Percentiles rank a stretch among this genome's conserved stretches.
phyloP scores from a whole-genome alignment of 1,140 invertebrate species.

The Drosophila baimaii region DNA sequence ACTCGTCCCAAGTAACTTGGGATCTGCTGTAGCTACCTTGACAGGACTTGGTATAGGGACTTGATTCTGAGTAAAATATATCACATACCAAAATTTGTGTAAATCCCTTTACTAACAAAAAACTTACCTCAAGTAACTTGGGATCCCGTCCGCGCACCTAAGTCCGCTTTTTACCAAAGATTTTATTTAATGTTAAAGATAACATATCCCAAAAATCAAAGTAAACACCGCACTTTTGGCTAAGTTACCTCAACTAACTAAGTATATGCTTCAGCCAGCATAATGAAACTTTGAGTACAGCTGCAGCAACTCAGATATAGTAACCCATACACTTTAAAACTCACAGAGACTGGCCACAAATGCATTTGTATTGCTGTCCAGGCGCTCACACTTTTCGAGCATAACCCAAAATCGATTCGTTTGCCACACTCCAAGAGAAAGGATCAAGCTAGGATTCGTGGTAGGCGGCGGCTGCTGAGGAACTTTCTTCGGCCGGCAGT shows the following conservation, averaged over 20 bases:
- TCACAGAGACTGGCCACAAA: neutral
- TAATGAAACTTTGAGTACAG: neutral
- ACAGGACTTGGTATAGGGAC: neutral
- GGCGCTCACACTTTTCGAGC: neutral
- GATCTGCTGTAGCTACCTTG: neutral
- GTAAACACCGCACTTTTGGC: too few relatives aligned
- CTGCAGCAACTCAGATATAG: too few relatives aligned
- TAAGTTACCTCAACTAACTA: neutral
- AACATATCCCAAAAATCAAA: neutral
- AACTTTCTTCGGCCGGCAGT: conserved; percentile 29
- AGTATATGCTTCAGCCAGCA: neutral
- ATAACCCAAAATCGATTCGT: conserved; percentile 12
- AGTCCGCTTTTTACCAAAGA: too few relatives aligned
- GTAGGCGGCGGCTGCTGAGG: conserved; percentile 9
- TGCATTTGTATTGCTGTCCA: neutral
- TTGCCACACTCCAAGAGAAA: conserved; percentile 27
- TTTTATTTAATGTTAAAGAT: too few relatives aligned
- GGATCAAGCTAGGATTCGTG: conserved; percentile 24
- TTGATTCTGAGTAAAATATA: neutral
- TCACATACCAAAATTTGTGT: neutral
- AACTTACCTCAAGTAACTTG: neutral
- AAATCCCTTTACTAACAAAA: neutral
- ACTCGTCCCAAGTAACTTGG: neutral
- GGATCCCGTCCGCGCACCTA: neutral
- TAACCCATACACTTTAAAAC: too few relatives aligned